phyloP scores from a whole-genome alignment of 2,888 invertebrate species.

The Trichogramma evanescens region DNA sequence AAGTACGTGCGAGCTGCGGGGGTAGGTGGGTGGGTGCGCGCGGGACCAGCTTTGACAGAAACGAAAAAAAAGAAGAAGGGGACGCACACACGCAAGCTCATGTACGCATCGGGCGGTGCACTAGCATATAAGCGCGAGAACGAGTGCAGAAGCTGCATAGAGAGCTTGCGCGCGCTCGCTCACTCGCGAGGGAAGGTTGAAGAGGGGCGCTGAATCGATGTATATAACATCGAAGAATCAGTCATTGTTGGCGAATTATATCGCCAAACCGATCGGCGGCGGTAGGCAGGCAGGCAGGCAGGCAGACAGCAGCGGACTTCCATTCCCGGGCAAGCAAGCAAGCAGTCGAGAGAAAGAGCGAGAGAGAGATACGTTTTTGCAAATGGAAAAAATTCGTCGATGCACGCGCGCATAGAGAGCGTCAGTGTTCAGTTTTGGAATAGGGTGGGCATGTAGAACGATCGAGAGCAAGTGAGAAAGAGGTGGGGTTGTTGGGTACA shows the following conservation, averaged over 20 bases:
- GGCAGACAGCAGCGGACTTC: slow-evolving; percentile 35
- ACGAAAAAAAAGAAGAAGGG: slow-evolving; percentile 1
- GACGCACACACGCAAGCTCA: background rate
- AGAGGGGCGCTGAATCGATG: background rate
- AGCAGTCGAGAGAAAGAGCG: slow-evolving; percentile 23
- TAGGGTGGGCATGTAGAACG: slow-evolving; percentile 2
- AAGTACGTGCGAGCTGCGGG: too few species aligned
- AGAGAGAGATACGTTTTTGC: slow-evolving; percentile 43
- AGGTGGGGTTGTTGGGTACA: slow-evolving; percentile 4
- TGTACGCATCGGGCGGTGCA: too few species aligned
- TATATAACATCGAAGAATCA: slow-evolving; percentile 32
- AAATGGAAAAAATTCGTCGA: slow-evolving; percentile 45
- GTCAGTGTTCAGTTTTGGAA: too few species aligned
- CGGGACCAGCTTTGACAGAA: slow-evolving; percentile 5
- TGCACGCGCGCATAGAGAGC: slow-evolving; percentile 20
- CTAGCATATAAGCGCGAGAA: background rate
- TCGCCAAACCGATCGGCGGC: slow-evolving; percentile 42
- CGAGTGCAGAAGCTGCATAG: background rate
- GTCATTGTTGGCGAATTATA: slow-evolving; percentile 37
- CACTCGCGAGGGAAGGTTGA: background rate
- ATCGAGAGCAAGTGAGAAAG: background rate
- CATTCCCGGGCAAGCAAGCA: slow-evolving; percentile 42
- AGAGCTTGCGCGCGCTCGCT: too few species aligned
- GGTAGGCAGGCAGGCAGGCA: slow-evolving; percentile 26
- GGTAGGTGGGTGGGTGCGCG: background rate